Percentiles rank a stretch among this genome's conserved stretches.
phyloP scores from a whole-genome alignment of 2,888 invertebrate genomes.

The Gonocerus acuteangulatus region DNA sequence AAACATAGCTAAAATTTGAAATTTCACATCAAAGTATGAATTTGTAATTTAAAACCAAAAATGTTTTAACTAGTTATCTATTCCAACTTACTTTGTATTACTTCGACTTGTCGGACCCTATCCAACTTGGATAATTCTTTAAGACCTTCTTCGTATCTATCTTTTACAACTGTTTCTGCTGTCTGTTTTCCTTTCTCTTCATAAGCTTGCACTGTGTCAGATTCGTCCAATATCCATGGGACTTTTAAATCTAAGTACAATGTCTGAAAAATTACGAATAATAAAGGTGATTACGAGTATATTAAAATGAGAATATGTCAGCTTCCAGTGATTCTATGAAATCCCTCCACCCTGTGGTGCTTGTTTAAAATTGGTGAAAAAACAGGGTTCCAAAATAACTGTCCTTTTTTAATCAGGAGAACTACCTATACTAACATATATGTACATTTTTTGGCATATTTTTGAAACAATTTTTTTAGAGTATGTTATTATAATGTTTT shows the following conservation, averaged over 20 bases:
- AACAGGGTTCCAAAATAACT: background rate
- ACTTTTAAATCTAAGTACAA: conserved; percentile 65
- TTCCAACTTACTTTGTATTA: conserved; percentile 52
- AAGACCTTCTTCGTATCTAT: conserved; percentile 66
- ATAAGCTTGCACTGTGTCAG: conserved; percentile 77
- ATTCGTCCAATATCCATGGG: conserved; percentile 64
- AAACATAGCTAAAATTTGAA: too few relatives aligned
- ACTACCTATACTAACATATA: too few relatives aligned
- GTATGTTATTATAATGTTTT: too few relatives aligned
- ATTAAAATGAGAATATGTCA: background rate
- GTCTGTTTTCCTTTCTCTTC: conserved; percentile 59
- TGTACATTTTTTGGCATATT: too few relatives aligned
- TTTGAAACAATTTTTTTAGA: too few relatives aligned
- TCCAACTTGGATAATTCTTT: conserved; percentile 62
- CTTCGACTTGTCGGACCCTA: conserved; percentile 75
- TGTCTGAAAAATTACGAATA: conserved; percentile 43
- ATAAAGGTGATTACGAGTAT: background rate
- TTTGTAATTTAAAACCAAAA: too few relatives aligned
- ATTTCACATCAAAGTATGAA: too few relatives aligned
- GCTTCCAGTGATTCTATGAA: too few relatives aligned
- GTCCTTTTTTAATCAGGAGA: background rate
- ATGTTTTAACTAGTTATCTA: too few relatives aligned
- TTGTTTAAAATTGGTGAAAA: too few relatives aligned
- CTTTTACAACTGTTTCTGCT: conserved; percentile 41
- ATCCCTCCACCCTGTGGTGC: too few relatives aligned